These are phyloP conservation scores for Ypsolopha scabrella DNA, from an alignment of 2,888 invertebrate species.

Conservation along the genomic window DNA sequence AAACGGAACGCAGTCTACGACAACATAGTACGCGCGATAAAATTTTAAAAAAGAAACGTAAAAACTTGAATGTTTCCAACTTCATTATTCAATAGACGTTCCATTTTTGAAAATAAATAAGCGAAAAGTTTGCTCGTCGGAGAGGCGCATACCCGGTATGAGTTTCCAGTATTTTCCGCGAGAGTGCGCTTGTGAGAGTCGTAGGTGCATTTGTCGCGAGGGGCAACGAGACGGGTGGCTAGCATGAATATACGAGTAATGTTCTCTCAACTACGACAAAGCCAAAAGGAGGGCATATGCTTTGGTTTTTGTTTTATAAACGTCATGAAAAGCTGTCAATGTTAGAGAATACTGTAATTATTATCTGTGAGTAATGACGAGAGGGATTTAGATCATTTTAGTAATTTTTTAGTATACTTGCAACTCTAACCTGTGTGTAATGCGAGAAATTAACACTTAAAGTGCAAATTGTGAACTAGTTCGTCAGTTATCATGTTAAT, in stretches of 20 bases:
- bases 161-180: constrained; percentile 52
- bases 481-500: too few relatives aligned
- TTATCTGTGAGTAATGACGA: too few relatives aligned
- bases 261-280: not conserved
- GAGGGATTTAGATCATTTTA: too few relatives aligned
- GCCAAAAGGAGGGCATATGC: not conserved
- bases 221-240: constrained; percentile 4
- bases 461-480: too few relatives aligned
- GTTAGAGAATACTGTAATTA: too few relatives aligned
- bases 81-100: constrained; percentile 2
- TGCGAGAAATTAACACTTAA: too few relatives aligned
- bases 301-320: not conserved
- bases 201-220: constrained; percentile 11
- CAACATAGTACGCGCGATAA: not conserved
- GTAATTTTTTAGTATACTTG: too few relatives aligned
- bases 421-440: too few relatives aligned
- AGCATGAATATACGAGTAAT: not conserved
- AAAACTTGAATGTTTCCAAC: constrained; percentile 1
- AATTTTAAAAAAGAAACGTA: not conserved
- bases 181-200: constrained; percentile 30
- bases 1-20: not conserved
- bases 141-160: constrained; percentile 21
- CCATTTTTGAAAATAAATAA: constrained; percentile 5
- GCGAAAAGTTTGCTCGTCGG: constrained; percentile 3
- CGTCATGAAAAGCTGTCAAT: not conserved